Evolutionary conservation across 2,797 vertebrate species (phyloP), one percentile per base, ranked within the genome.

Genomic region (Pseudopleuronectes americanus): DNA sequence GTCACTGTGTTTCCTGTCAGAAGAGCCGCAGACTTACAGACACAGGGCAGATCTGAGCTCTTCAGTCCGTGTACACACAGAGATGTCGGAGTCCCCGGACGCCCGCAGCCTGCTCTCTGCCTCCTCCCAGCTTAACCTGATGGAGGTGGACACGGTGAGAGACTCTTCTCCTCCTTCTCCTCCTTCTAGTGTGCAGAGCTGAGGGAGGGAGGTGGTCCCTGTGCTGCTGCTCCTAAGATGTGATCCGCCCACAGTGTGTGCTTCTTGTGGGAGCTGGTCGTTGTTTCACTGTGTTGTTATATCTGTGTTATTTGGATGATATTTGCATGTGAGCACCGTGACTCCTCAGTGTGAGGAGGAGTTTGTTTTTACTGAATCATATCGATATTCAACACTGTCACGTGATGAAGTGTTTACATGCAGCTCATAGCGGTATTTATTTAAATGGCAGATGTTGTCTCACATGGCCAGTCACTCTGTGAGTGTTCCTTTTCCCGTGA

Each of bases 11-110:
- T 60, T 68, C 66, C 66, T 16, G 66, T 48, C 41, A 33, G 4
- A 7, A 8, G 28, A 6, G 2, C 4, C 6, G 4, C 17, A 43
- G 14, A 6, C 13, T 22, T 9, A 12, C 28, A 56, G 53, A 28
- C 13, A 12, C 28, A 31, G 54, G 8, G 22, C 19, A n/a, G 7
- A 1, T 1, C 2, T 1, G 12, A 43, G 14, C 7, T 16, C 1
- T 0, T 6, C 13, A 1, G 23, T 66, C 2, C 22, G 10, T 41
- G 63, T 31, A 13, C 8, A 48, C n/a, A 10, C 4, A 66, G 54
- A 68, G 1, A 95, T 94, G 93, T 92, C 94, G 28, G 92, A 93
- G 23, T 94, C 93, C 51, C 93, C 94, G 22, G 94, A 95, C 71
- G 57, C 86, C 5, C 80, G 78, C 51, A 95, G 94, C 81, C 78